Evolutionary conservation across 2,797 vertebrate genomes (phyloP).

Genomic region (Mus spretus): DNA sequence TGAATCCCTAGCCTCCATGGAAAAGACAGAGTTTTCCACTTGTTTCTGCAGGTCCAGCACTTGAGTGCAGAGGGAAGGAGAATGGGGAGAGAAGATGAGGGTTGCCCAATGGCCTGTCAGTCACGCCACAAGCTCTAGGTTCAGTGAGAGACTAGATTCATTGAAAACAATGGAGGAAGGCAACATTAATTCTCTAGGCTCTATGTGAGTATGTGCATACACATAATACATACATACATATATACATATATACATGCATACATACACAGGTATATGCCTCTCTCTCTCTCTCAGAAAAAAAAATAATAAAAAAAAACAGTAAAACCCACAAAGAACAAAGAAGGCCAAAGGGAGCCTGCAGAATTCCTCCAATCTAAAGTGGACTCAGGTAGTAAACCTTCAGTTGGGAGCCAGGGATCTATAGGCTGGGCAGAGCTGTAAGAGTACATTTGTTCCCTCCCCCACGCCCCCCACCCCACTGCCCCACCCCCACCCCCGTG

Average conservation of each 20-base stretch:
- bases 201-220: background rate
- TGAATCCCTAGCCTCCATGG: background rate
- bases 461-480: too few relatives aligned
- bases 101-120: too few relatives aligned
- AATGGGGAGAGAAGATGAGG: background rate
- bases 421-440: background rate
- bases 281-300: too few relatives aligned
- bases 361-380: background rate
- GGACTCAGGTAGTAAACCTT: background rate
- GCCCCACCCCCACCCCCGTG: too few relatives aligned
- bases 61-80: background rate
- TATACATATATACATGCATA: background rate
- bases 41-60: background rate
- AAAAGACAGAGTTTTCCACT: background rate
- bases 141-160: background rate
- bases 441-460: background rate
- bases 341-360: background rate
- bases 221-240: background rate
- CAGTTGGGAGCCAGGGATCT: background rate
- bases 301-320: background rate
- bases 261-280: background rate
- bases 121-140: too few relatives aligned
- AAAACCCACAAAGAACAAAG: background rate
- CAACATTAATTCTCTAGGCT: background rate
- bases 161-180: background rate